A percentile compares a stretch with the other conserved stretches of the same genome.
Evolutionary conservation across 2,888 invertebrate species (phyloP).

Genomic region (Ommatoiulus sabulosus): DNA sequence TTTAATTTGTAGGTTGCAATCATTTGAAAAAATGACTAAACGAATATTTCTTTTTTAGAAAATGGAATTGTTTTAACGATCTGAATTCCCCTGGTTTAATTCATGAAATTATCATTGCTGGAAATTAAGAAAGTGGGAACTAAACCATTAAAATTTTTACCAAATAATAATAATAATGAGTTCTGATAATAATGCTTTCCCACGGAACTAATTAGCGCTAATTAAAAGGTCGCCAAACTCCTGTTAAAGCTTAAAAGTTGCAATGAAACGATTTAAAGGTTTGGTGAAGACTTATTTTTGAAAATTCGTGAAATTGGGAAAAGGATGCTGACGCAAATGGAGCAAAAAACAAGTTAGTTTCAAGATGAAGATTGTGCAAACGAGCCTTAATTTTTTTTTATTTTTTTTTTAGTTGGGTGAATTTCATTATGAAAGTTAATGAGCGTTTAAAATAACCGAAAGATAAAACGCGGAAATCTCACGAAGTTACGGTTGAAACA

Average conservation of each 20-base stretch:
- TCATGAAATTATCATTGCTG: background rate
- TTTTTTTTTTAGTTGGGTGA: background rate
- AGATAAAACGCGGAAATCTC: background rate
- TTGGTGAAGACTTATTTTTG: background rate
- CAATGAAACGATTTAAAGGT: no score
- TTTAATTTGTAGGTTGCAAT: no score
- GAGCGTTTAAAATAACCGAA: background rate
- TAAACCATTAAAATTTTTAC: background rate
- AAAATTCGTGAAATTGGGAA: background rate
- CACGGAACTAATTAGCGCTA: slow-evolving; percentile 30
- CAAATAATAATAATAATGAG: background rate
- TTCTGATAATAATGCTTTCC: background rate
- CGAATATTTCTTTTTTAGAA: no score
- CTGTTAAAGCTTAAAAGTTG: no score
- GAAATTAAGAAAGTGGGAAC: slow-evolving; percentile 29
- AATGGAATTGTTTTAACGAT: background rate
- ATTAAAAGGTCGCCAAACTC: background rate
- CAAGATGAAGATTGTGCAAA: background rate
- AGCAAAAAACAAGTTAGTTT: background rate
- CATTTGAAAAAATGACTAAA: no score
- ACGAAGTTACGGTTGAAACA: background rate
- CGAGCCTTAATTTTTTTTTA: background rate
- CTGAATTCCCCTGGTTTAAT: background rate
- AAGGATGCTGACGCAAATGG: background rate
- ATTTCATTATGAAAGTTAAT: slow-evolving; percentile 29